A percentile compares a stretch with the other conserved stretches of the same genome.
These are phyloP conservation scores for Tridacna gigas DNA, from an alignment of 2,888 invertebrate species.

Conservation along the genomic window DNA sequence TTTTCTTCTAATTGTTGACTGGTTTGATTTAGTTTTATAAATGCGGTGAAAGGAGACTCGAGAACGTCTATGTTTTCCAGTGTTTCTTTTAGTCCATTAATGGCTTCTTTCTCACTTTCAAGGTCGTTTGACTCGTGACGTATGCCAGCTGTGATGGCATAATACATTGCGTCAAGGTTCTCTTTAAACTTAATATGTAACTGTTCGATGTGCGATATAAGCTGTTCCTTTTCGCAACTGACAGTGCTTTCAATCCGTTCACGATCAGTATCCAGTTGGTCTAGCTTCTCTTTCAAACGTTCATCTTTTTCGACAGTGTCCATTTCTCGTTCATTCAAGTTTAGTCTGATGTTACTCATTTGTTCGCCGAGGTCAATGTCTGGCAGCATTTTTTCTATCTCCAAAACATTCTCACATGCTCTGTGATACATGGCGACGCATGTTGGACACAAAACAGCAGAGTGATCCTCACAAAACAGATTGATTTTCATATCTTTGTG, in stretches of 20 bases:
- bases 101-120: neutral
- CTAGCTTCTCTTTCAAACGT: neutral
- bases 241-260: neutral
- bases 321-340: neutral
- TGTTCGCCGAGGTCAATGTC: slow-evolving; percentile 23
- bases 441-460: slow-evolving; percentile 59
- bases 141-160: slow-evolving; percentile 2
- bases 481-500: slow-evolving; percentile 48
- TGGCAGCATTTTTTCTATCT: slow-evolving; percentile 46
- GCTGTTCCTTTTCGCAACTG: neutral
- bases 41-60: neutral
- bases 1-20: neutral
- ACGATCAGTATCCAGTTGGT: neutral
- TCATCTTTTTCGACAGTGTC: neutral
- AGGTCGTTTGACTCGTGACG: neutral
- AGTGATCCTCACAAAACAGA: slow-evolving; percentile 65
- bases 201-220: slow-evolving; percentile 2
- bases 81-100: neutral
- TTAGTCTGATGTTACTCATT: neutral
- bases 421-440: slow-evolving; percentile 65
- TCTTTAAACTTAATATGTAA: slow-evolving; percentile 9
- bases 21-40: slow-evolving; percentile 3
- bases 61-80: neutral
- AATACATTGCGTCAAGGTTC: slow-evolving; percentile 9
- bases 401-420: slow-evolving; percentile 60